These are phyloP conservation scores for Adineta ricciae DNA, from an alignment of 2,888 invertebrate genomes.

Conservation along the genomic window DNA sequence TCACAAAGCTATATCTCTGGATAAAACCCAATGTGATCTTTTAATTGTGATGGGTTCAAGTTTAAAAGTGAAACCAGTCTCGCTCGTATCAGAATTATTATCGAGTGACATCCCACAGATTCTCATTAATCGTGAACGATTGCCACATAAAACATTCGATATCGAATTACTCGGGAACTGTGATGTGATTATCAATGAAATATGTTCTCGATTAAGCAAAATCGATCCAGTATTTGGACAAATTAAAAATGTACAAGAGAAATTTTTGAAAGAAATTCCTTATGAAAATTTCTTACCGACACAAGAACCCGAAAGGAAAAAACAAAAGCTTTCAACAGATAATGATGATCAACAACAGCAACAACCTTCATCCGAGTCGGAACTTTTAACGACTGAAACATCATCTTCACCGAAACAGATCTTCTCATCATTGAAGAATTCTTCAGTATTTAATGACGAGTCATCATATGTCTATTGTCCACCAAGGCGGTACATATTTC, in stretches of 20 bases:
- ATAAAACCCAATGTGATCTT: conserved; percentile 72
- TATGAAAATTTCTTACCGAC: background rate
- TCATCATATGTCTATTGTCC: background rate
- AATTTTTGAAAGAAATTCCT: background rate
- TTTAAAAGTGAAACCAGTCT: conserved; percentile 55
- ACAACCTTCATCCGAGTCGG: background rate
- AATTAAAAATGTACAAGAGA: background rate
- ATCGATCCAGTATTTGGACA: background rate
- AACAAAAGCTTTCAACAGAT: background rate
- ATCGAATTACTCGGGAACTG: conserved; percentile 72
- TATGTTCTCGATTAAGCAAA: conserved; percentile 21
- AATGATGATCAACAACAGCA: background rate
- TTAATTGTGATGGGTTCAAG: conserved; percentile 81
- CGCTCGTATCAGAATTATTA: conserved; percentile 56
- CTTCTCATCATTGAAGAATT: background rate
- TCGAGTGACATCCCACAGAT: conserved; percentile 72
- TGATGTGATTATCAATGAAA: conserved; percentile 42
- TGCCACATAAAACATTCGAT: conserved; percentile 70
- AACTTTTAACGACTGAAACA: background rate
- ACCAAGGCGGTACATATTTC: background rate
- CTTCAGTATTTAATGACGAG: background rate
- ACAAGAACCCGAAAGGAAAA: background rate
- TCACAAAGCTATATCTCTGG: conserved; percentile 70
- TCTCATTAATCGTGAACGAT: conserved; percentile 73
- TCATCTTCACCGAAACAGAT: background rate